Evolutionary conservation across 2,797 vertebrate genomes (phyloP), one percentile per base, ranked within the genome.

Genomic region (Syngnathus rostellatus): DNA sequence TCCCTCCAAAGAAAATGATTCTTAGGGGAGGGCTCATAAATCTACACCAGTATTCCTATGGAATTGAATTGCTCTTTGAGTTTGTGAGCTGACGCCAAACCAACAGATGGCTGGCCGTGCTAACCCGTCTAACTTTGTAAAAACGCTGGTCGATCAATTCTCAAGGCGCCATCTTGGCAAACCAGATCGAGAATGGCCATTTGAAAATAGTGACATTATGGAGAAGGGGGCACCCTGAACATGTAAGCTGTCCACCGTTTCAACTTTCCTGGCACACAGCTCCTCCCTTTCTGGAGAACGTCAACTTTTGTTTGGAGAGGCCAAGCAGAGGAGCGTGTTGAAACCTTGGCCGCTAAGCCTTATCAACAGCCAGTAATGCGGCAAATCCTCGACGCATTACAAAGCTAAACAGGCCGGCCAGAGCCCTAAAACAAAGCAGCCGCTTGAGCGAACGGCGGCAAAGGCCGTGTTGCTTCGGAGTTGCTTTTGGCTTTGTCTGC

Each of bases 261-360:
- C 8, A 31, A 50, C 62, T 51, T 64, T 64, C 46, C 60, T 8
- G n/a, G 65, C 69, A 63, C 45, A 6, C 65, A 21, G n/a, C 74
- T 69, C 68, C 77, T 69, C 73, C 71, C 76, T 72, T 9, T 40
- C 31, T 31, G 21, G 8, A 79, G 73, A 70, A 50, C 41, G 73
- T 40, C 63, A 69, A 72, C 63, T 72, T 75, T 77, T 75, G 76
- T 85, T 84, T 80, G 71, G 73, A 48, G 53, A 69, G 83, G 73
- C 70, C 41, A 53, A 69, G 72, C 67, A 68, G 68, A 70, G 19
- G 75, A 80, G 68, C 82, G 2, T 82, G 83, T 87, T 85, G 65
- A 40, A 63, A 55, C 65, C 51, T 68, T 41, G 67, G 58, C 75
- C 69, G 72, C 78, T 69, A 68, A 67, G 61, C 43, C 64, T 60